Evolutionary conservation across 2,797 vertebrate genomes (phyloP), one percentile per base, ranked within the genome.

Genomic region (Ciconia nigra): DNA sequence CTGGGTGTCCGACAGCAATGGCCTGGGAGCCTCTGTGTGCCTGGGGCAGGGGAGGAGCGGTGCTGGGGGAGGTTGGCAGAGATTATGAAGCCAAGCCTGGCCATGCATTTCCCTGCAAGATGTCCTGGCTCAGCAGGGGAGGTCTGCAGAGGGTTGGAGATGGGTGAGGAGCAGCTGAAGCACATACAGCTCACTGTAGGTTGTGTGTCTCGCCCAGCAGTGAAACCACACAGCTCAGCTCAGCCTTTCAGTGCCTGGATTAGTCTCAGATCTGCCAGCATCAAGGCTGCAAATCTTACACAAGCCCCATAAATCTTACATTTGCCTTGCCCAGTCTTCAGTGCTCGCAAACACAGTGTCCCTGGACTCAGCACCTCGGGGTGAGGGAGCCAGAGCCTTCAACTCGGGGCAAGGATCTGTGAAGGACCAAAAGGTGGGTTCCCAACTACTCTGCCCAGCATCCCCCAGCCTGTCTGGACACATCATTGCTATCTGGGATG

Each of bases 1-100:
- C 7, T 13, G 28, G 13, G 22, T 24, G 44, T 13, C n/a, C 6
- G 0, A 13, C 57, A 54, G 15, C 2, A 1, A 3, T 8, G 42
- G 46, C 13, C 51, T 29, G 20, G 28, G 62, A 71, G 41, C 6
- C 51, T 7, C 46, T 35, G 33, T 13, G 58, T 46, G 47, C 73
- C 28, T 22, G 25, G 44, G 15, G 31, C 41, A 41, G 42, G 52
- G 46, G 6, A 15, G 44, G 35, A 52, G 73, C 44, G 1, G 25
- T 2, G 39, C 39, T 51, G 31, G 29, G 26, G 67, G 41, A 76
- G 28, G 29, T 0, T 41, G 47, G 24, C 22, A 26, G 57, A 16
- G 44, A 8, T 31, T 13, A 4, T 0, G 8, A 13, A 58, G 49
- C 25, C 19, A 22, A 24, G 3, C 21, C 52, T 74, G 29, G 7